phyloP scores from a whole-genome alignment of 2,113 vertebrate genomes.

The Oplegnathus fasciatus region DNA sequence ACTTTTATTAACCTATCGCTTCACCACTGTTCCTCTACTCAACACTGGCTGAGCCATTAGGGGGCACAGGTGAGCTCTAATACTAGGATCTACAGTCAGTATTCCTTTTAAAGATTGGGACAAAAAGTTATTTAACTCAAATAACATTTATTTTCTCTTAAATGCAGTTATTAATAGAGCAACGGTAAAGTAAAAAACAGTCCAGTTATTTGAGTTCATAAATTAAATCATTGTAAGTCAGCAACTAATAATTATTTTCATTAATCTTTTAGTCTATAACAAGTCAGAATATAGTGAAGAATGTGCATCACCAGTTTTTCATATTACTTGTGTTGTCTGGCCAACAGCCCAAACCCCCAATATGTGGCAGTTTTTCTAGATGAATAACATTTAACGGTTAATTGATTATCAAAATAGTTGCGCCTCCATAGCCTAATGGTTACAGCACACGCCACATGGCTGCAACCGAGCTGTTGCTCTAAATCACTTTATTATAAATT shows the following conservation, averaged over 20 bases:
- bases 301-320: background rate
- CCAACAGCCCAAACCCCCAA: background rate
- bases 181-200: background rate
- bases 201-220: background rate
- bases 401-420: background rate
- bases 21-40: background rate
- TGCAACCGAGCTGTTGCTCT: too few species aligned
- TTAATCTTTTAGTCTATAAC: background rate
- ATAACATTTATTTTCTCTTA: background rate
- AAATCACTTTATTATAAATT: background rate
- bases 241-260: background rate
- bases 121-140: background rate
- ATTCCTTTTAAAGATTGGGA: background rate
- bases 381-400: background rate
- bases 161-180: background rate
- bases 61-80: constrained; percentile 5
- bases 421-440: background rate
- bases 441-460: too few species aligned
- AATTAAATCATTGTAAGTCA: background rate
- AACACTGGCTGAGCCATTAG: background rate
- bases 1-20: background rate
- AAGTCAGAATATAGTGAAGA: background rate
- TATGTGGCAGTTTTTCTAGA: background rate
- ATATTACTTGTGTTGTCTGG: background rate
- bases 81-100: background rate